Percentiles rank a stretch among this genome's conserved stretches.
These are phyloP conservation scores for Coelopa frigida DNA, from an alignment of 1,140 invertebrate species.

Conservation along the genomic window DNA sequence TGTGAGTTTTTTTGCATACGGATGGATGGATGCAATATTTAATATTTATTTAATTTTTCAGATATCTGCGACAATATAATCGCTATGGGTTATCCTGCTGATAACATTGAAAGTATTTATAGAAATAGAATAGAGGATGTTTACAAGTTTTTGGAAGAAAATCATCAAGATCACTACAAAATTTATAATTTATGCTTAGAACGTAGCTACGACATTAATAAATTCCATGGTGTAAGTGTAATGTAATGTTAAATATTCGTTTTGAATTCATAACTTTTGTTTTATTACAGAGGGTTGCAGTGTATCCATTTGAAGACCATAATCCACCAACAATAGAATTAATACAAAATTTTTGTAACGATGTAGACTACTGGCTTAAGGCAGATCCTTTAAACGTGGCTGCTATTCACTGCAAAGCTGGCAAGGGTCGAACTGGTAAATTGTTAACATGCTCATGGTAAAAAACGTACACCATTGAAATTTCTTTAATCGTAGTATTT, in stretches of 20 bases:
- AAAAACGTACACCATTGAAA: too few species aligned
- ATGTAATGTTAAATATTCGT: neutral
- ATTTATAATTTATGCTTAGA: constrained; percentile 95
- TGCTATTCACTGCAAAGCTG: constrained; percentile 95
- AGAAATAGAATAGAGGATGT: constrained; percentile 94
- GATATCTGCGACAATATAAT: constrained; percentile 90
- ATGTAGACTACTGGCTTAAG: constrained; percentile 81
- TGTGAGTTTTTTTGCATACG: constrained; percentile 56
- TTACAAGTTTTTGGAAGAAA: constrained; percentile 81
- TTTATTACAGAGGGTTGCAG: constrained; percentile 55
- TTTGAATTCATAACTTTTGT: neutral
- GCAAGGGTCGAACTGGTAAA: constrained; percentile 73
- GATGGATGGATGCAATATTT: neutral
- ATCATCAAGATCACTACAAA: constrained; percentile 89
- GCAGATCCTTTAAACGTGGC: constrained; percentile 76
- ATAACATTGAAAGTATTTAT: constrained; percentile 87
- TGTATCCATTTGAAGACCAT: constrained; percentile 93
- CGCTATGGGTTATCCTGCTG: constrained; percentile 95
- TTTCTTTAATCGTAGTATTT: too few species aligned
- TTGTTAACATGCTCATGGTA: too few species aligned
- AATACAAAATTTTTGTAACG: constrained; percentile 85
- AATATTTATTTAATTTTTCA: constrained; percentile 45
- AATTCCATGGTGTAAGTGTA: constrained; percentile 72
- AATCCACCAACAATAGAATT: constrained; percentile 88
- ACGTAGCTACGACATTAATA: constrained; percentile 75